phyloP scores from a whole-genome alignment of 2,113 vertebrate species.

The Paratilapia polleni region DNA sequence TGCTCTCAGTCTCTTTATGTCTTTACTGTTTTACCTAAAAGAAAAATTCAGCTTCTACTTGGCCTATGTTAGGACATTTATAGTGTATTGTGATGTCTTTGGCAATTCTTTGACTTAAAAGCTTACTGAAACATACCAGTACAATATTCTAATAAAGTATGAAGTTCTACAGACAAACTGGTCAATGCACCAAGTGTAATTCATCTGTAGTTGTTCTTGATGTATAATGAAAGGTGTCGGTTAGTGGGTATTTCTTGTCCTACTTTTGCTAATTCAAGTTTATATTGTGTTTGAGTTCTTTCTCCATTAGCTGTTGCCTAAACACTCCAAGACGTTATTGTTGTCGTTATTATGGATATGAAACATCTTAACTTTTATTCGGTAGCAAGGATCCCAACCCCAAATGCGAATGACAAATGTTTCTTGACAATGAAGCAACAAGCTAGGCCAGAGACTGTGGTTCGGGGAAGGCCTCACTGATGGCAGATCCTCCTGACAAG shows the following conservation, averaged over 20 bases:
- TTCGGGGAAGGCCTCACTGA: not conserved
- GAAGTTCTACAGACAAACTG: too few species aligned
- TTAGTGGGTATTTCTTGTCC: not conserved
- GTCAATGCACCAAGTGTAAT: too few species aligned
- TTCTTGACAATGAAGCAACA: accelerated
- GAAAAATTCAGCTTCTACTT: not conserved
- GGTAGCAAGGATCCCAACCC: not conserved
- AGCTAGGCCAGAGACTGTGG: not conserved
- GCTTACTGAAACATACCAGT: too few species aligned
- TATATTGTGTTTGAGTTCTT: not conserved
- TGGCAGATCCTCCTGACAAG: not conserved
- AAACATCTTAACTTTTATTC: too few species aligned
- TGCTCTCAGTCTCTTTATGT: not conserved
- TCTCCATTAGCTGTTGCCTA: slow-evolving; percentile 3
- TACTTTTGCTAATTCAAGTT: not conserved
- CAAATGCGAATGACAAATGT: not conserved
- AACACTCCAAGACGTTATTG: not conserved
- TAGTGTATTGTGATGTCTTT: not conserved
- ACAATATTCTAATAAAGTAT: too few species aligned
- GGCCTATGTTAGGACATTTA: not conserved
- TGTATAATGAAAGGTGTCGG: too few species aligned
- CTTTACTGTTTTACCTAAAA: not conserved
- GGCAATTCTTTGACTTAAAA: too few species aligned
- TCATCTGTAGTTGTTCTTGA: too few species aligned
- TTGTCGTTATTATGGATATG: not conserved